Evolutionary conservation across 2,797 vertebrate genomes (phyloP).

Genomic region (Tangara arthus): DNA sequence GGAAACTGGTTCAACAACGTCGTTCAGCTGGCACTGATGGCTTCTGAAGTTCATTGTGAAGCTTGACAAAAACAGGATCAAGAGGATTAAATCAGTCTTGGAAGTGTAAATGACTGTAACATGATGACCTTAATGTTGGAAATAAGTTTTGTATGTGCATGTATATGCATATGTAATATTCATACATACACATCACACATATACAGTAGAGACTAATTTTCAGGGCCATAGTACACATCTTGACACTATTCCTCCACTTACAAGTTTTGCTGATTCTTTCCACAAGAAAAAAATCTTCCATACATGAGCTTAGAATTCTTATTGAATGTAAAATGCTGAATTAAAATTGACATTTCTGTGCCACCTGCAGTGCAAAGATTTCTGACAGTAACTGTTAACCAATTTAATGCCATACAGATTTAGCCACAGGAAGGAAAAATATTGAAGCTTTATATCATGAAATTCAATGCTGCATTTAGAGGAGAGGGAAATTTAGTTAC

Average conservation of each 20-base stretch:
- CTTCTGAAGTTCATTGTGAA: neutral
- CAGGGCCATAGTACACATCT: neutral
- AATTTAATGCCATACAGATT: neutral
- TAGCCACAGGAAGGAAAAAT: neutral
- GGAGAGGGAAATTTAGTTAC: neutral
- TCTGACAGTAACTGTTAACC: neutral
- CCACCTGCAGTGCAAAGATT: neutral
- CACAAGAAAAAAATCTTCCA: neutral
- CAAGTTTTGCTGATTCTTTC: neutral
- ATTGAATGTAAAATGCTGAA: neutral
- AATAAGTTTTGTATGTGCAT: neutral
- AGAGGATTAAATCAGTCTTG: neutral
- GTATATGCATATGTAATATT: neutral
- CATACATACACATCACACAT: neutral
- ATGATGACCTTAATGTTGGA: neutral
- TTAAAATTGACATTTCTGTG: slow-evolving; percentile 36
- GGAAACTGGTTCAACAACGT: neutral
- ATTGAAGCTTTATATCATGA: neutral
- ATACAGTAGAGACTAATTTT: neutral
- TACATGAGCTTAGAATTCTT: neutral
- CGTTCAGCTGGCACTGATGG: neutral
- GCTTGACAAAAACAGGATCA: neutral
- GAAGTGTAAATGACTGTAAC: slow-evolving; percentile 3
- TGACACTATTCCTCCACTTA: neutral
- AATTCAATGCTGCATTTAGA: neutral